Base-by-base conservation (phyloP, 1,140 invertebrate species). In the Tachypleus tridentatus region DNA sequence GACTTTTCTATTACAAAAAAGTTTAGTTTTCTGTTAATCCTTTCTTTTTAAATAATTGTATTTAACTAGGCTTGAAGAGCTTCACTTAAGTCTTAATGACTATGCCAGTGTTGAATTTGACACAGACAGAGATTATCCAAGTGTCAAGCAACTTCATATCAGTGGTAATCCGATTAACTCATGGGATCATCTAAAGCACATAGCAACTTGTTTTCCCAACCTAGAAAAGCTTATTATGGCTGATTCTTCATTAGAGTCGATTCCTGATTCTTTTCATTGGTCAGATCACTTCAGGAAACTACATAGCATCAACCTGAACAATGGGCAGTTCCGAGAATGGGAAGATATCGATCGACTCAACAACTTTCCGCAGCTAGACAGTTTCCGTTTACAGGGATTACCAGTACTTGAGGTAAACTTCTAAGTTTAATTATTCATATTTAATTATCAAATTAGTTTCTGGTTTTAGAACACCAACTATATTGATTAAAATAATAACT, bases 271-370 rank as follows among this genome's bases (percentile, higher is more conserved):
- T 50, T 51, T 62, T 11, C n/a, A 29, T 49, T 67, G 65, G 65
- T 48, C 60, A 5, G 49, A 60, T n/a, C 5, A 62, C 29, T 89
- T 85, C 76, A 83, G 83, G 57, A 82, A 82, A 71, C 79, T 93
- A 54, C 81, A 84, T 73, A 85, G 87, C 75, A 79, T 96, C 7
- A 93, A 93, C 75, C 79, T 96, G 11, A 92, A 89, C 74, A 88
- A 88, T 62, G 90, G 89, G 0, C 79, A 86, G 48, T 75, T 97
- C 49, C 81, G 84, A 9, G 85, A 86, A 8, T 95, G 93, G 92
- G 85, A 88, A 71, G 90, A 94, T 72, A 85, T 96, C 60, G 89
- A 93, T 71, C 80, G 85, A 69, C 80, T 97, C 53, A 84, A 87
- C 29, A 83, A 83, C 66, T 93, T 93, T 77, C 88, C 89, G 0